Conservation (phyloP, 2,888 invertebrate species). For the Lasioglossum villosulum region DNA sequence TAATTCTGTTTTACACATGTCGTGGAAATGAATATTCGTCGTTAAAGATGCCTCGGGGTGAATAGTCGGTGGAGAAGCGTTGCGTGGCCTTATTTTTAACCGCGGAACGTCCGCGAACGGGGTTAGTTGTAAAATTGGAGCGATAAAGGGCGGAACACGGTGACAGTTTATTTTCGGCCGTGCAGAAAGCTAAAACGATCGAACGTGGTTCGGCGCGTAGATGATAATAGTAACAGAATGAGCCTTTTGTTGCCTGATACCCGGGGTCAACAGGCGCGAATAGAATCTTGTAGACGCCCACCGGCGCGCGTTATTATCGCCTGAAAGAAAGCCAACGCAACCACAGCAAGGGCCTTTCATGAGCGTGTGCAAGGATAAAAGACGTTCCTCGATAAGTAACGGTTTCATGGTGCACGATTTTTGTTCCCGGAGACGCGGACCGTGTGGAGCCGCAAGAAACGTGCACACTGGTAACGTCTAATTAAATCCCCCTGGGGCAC, state of each 20-base stretch:
- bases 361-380: slow-evolving; percentile 65
- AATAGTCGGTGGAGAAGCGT: background rate
- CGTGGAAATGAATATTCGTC: too few relatives aligned
- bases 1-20: too few relatives aligned
- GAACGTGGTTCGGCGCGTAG: slow-evolving; percentile 67
- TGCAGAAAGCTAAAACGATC: slow-evolving; percentile 70
- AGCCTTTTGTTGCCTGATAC: slow-evolving; percentile 77
- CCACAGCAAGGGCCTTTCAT: slow-evolving; percentile 66
- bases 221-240: slow-evolving; percentile 81
- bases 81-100: slow-evolving; percentile 15
- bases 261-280: slow-evolving; percentile 76
- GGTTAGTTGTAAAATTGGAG: slow-evolving; percentile 32
- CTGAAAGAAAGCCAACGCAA: slow-evolving; percentile 67
- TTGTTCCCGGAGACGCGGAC: background rate
- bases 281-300: slow-evolving; percentile 69
- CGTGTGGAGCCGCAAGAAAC: slow-evolving; percentile 24
- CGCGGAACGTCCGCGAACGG: slow-evolving; percentile 5
- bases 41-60: background rate
- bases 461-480: slow-evolving; percentile 36
- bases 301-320: slow-evolving; percentile 70
- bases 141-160: slow-evolving; percentile 34
- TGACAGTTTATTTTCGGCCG: slow-evolving; percentile 64
- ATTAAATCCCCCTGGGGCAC: slow-evolving; percentile 31
- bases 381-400: slow-evolving; percentile 71
- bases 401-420: slow-evolving; percentile 60